Base-by-base conservation (phyloP, 2,797 vertebrate species). In the Mormyrops attenuatus region DNA sequence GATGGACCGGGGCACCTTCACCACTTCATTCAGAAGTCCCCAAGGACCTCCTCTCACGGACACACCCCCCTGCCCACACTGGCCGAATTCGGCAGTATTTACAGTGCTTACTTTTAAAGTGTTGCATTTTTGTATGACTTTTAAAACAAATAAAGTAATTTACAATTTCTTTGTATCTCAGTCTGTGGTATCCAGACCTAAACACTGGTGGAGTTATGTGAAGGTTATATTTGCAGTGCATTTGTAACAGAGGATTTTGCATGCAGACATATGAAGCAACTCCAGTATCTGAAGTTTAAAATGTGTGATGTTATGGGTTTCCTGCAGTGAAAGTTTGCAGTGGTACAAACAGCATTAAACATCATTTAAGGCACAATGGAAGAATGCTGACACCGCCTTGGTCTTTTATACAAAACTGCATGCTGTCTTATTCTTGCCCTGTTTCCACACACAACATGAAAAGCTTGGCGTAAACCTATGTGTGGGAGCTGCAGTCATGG, bases 101-200 rank as follows among this genome's bases (percentile, higher is more conserved):
- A 86, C n/a, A 86, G 3, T 50, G 17, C n/a, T 26, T 85, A 41
- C 49, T 30, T 30, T 34, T 26, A 15, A 85, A 50, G 22, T 50
- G 9, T 85, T 30, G 26, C 5, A 53, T 52, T 86, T 85, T 86
- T 86, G 47, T 85, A 86, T 53, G 38, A 20, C 38, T 41, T 80
- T 80, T 80, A 80, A 80, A 80, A 80, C 15, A 44, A 80, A 80
- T 80, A 44, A 80, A 80, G 20, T 80, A 9, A 80, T 80, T 80
- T 44, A 80, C 44, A 41, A n/a, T 80, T 80, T 44, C 73, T 20
- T 80, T 73, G 66, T 38, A 73, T 73, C 30, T 17, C 13, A 15
- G 22, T 73, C 30, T 73, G 30, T 73, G 30, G 3, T 69, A 6
- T 34, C 26, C 26, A 69, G 9, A 30, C 11, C 66, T 69, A 66